A percentile compares a stretch with the other conserved stretches of the same genome.
Evolutionary conservation across 2,797 vertebrate genomes (phyloP).

Genomic region (Diceros bicornis): DNA sequence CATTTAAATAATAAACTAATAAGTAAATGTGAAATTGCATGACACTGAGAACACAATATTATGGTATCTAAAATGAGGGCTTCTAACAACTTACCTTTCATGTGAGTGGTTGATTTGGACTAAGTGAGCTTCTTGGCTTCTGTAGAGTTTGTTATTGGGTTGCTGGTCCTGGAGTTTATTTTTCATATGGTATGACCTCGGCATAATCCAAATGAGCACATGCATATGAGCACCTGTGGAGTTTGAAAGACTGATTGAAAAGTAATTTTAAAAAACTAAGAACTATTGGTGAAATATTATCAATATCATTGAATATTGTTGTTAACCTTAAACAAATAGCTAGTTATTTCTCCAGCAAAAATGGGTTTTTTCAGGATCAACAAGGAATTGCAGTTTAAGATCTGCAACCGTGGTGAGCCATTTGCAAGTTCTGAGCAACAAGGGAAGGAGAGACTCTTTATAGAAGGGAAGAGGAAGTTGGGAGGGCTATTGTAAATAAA

Average conservation of each 20-base stretch:
- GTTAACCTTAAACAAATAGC: background rate
- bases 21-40: background rate
- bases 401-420: no score
- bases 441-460: no score
- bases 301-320: background rate
- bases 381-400: no score
- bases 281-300: background rate
- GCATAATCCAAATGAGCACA: background rate
- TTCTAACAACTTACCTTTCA: background rate
- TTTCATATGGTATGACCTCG: background rate
- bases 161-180: background rate
- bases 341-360: no score
- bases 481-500: no score
- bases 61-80: background rate
- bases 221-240: background rate
- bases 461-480: no score
- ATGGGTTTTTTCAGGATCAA: no score
- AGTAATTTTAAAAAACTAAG: background rate
- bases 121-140: background rate
- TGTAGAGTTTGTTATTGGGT: background rate
- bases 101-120: background rate
- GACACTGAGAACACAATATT: background rate
- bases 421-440: no score
- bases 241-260: background rate
- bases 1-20: background rate